Conservation (phyloP, 64 coral and sea anemone genomes). For the Montipora efflorescens region DNA sequence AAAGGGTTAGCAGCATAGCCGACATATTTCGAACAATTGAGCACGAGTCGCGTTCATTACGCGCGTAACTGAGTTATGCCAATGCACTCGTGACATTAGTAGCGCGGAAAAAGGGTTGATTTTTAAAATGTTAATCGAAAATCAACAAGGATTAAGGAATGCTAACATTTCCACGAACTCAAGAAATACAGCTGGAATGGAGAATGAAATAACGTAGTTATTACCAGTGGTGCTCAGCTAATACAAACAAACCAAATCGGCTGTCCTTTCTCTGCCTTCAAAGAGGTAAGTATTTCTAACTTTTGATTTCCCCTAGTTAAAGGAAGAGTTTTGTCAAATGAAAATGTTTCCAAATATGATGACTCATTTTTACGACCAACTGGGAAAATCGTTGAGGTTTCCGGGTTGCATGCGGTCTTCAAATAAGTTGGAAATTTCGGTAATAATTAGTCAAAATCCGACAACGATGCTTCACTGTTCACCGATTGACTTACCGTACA, state of each 20-base stretch:
- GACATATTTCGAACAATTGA: constrained; percentile 92
- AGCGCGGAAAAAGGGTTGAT: background rate
- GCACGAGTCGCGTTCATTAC: constrained; percentile 62
- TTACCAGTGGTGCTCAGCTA: constrained; percentile 32
- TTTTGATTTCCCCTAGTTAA: background rate
- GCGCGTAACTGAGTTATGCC: constrained; percentile 30
- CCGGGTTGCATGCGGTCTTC: constrained; percentile 33
- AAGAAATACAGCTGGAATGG: constrained; percentile 19
- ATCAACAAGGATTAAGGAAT: constrained; percentile 20
- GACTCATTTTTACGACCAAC: background rate
- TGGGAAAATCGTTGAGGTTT: constrained; percentile 26
- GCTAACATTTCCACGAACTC: constrained; percentile 59
- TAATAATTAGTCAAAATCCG: constrained; percentile 45
- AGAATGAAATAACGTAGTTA: constrained; percentile 41
- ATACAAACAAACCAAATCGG: constrained; percentile 27
- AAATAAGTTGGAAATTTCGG: background rate
- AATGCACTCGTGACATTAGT: constrained; percentile 9
- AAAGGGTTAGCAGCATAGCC: constrained; percentile 84
- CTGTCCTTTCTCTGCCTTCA: constrained; percentile 47
- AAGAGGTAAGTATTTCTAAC: constrained; percentile 18
- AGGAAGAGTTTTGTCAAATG: background rate
- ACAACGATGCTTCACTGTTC: background rate
- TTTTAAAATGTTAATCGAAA: background rate
- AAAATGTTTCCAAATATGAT: background rate
- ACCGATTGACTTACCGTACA: constrained; percentile 88